phyloP scores from a whole-genome alignment of 2,888 invertebrate genomes.

The Minunthozetes semirufus region DNA sequence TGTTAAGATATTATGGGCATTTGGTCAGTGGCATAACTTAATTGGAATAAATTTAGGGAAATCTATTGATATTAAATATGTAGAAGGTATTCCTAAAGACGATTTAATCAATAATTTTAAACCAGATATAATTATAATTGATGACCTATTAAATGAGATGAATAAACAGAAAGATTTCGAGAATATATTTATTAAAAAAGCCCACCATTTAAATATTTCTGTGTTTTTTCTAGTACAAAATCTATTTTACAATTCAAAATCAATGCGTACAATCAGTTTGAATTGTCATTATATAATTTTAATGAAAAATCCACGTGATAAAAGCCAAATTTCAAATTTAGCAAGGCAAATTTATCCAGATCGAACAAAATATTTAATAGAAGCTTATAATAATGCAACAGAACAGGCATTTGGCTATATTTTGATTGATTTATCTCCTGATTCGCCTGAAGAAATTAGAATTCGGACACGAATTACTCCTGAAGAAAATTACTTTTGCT shows the following conservation, averaged over 20 bases:
- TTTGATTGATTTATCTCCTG: background rate
- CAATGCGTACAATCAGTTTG: conserved; percentile 34
- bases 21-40: conserved; percentile 28
- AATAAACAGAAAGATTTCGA: conserved; percentile 14
- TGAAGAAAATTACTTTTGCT: background rate
- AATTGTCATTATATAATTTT: conserved; percentile 35
- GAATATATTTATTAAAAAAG: conserved; percentile 35
- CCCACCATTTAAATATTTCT: conserved; percentile 32
- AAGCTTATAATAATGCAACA: conserved; percentile 30
- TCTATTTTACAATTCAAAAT: conserved; percentile 18
- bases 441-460: background rate
- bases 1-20: conserved; percentile 29
- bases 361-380: conserved; percentile 11
- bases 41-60: background rate
- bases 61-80: background rate
- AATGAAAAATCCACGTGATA: conserved; percentile 35
- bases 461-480: background rate
- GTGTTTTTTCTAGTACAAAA: conserved; percentile 37
- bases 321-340: conserved; percentile 18
- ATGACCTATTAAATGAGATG: conserved; percentile 34
- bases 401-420: conserved; percentile 13
- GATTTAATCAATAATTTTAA: background rate
- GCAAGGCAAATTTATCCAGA: conserved; percentile 28
- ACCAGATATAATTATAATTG: conserved; percentile 26
- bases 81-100: background rate